Evolutionary conservation across 2,888 invertebrate genomes (phyloP), one percentile per base, ranked within the genome.

Genomic region (Schizotus pectinicornis): DNA sequence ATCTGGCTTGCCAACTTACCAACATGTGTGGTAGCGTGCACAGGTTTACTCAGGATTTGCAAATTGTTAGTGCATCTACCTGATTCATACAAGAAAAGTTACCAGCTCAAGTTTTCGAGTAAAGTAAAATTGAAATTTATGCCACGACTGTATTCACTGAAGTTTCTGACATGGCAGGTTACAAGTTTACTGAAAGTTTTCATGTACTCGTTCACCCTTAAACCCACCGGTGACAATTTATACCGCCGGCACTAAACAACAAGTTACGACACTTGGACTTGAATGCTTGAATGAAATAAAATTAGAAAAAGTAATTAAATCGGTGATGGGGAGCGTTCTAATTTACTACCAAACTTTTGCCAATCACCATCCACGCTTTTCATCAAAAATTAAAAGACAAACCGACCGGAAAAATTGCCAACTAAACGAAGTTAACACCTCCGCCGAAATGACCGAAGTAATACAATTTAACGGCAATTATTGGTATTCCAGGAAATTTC

Each of bases 171-270:
- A 45, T 52, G 45, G 11, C 49, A 49, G 39, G 32, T 49, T 36
- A 31, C 34, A 52, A 43, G 14, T 52, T 39, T 52, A 42, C 22
- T 34, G 35, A 43, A 52, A 52, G 13, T 43, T 52, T 50, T 12
- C 38, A 38, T 38, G 38, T 38, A 48, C n/a, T 30, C 48, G 35
- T 48, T 48, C 34, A 41, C 50, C 41, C 50, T 50, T 41, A 48
- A 48, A 12, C 37, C 38, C 48, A 48, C 48, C 48, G 38, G 49
- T 49, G 39, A 49, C 49, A 49, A 49, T 49, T 49, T 49, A 49
- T 42, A 36, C 42, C 12, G 11, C 6, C 31, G 43, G 41, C 50
- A 33, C 50, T 34, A 50, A 50, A 50, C 38, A 50, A 50, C 50
- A 50, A 39, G 11, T 50, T 41, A 36, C 48, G 36, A 22, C 48